phyloP scores from a whole-genome alignment of 2,888 invertebrate genomes.

The Metalampra italica region DNA sequence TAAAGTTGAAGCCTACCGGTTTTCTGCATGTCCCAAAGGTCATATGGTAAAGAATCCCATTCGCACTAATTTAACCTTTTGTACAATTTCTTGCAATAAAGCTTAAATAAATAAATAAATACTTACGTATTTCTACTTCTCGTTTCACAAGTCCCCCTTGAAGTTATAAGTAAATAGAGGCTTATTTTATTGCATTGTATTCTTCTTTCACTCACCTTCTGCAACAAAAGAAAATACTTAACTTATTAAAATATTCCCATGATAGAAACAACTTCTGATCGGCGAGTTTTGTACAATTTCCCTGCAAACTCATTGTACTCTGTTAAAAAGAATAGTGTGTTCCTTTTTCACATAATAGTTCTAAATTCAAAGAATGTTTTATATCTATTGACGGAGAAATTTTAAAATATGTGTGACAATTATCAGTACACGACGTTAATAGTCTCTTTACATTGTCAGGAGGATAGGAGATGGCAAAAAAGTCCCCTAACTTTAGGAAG shows the following conservation, averaged over 20 bases:
- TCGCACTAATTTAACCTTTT: too few species aligned
- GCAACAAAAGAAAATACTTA: slow-evolving; percentile 55
- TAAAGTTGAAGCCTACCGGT: too few species aligned
- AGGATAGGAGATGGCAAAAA: slow-evolving; percentile 54
- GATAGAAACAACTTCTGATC: slow-evolving; percentile 26
- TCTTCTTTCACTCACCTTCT: slow-evolving; percentile 65
- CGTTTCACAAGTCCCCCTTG: too few species aligned
- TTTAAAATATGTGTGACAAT: slow-evolving; percentile 79
- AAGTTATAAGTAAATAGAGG: background rate
- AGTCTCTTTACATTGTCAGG: slow-evolving; percentile 67
- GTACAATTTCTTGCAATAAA: too few species aligned
- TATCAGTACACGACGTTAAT: slow-evolving; percentile 77
- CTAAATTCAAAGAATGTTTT: slow-evolving; percentile 22
- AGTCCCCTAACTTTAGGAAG: slow-evolving; percentile 55
- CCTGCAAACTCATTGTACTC: slow-evolving; percentile 24
- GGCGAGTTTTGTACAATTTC: slow-evolving; percentile 26
- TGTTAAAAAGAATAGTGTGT: slow-evolving; percentile 39
- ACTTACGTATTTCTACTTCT: too few species aligned
- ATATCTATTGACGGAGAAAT: slow-evolving; percentile 45
- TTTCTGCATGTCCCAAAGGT: too few species aligned
- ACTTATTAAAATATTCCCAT: slow-evolving; percentile 43
- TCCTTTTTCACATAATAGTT: slow-evolving; percentile 33
- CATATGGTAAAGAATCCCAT: too few species aligned
- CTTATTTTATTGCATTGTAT: slow-evolving; percentile 10
- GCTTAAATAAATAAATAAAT: too few species aligned